Evolutionary conservation across 2,888 invertebrate genomes (phyloP).

Genomic region (Steromphala cineraria): DNA sequence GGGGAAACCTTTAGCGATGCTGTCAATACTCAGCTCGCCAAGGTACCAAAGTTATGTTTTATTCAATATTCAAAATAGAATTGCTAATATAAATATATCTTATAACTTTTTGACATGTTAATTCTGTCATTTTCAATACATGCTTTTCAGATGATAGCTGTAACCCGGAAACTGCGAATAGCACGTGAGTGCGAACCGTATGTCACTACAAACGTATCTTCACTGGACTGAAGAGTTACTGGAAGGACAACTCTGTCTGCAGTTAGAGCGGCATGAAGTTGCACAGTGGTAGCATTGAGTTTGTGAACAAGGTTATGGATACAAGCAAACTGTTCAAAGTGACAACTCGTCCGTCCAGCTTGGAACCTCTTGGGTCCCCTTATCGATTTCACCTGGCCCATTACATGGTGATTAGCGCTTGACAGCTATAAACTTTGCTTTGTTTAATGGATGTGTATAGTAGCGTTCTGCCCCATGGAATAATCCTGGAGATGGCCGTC

Average conservation of each 20-base stretch:
- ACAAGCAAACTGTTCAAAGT: not conserved
- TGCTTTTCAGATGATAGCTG: not conserved
- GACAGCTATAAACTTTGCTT: not conserved
- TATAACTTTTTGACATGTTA: too few relatives aligned
- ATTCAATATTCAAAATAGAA: too few relatives aligned
- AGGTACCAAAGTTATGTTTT: not conserved
- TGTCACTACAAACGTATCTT: not conserved
- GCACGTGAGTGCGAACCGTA: not conserved
- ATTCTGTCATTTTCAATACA: too few relatives aligned
- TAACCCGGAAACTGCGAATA: not conserved
- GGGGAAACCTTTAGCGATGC: not conserved
- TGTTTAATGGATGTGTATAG: not conserved
- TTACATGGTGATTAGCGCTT: not conserved
- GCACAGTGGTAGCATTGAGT: not conserved
- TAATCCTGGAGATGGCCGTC: not conserved
- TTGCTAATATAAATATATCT: too few relatives aligned
- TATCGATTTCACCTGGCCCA: not conserved
- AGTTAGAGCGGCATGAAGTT: not conserved
- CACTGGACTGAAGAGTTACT: not conserved
- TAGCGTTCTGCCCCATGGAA: not conserved
- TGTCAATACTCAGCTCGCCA: not conserved
- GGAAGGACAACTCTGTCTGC: not conserved
- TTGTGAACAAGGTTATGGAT: not conserved
- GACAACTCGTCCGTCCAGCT: not conserved
- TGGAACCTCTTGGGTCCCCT: not conserved